Evolutionary conservation across 1,140 invertebrate species (phyloP), one percentile per base, ranked within the genome.

Genomic region (Melipona quadrifasciata): DNA sequence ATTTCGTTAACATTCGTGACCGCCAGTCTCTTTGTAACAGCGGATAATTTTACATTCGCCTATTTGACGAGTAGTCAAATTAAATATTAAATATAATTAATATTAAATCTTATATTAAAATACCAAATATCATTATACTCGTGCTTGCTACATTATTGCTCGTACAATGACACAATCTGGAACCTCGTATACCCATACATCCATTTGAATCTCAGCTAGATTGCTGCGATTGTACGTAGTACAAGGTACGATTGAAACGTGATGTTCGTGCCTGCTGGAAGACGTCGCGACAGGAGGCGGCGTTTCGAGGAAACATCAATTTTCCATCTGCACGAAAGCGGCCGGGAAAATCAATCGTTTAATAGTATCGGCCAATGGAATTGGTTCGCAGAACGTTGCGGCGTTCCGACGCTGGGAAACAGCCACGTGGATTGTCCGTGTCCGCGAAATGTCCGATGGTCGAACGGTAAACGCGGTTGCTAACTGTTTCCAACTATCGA

Each of bases 401-500:
- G 86, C 82, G 82, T 80, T 67, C 34, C 85, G 79, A 78, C 19
- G 57, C 74, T 58, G 84, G 53, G 75, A 77, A 77, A 65, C 51
- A 68, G 64, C 77, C 85, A 81, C 82, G 67, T 76, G 80, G 87
- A 92, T 89, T 86, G 88, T 90, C 79, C 81, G 82, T 82, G 84
- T 77, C 88, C 90, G 75, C 85, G 88, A 90, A 89, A 89, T 85
- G 91, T 91, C 87, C 87, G 86, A 92, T 91, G 90, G 86, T 67
- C 88, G 82, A 78, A 39, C 53, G 87, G 84, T 86, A 89, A 89
- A 89, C 87, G 89, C 84, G 90, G 87, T 89, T 90, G 80, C 84
- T 64, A 90, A 91, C 91, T 91, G 91, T 92, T 91, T 12, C 76
- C 55, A 93, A 93, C 92, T 93, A 93, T 93, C 92, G 92, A 91